Percentiles rank a stretch among this genome's conserved stretches.
phyloP scores from a whole-genome alignment of 2,888 invertebrate species.

The Patella pellucida region DNA sequence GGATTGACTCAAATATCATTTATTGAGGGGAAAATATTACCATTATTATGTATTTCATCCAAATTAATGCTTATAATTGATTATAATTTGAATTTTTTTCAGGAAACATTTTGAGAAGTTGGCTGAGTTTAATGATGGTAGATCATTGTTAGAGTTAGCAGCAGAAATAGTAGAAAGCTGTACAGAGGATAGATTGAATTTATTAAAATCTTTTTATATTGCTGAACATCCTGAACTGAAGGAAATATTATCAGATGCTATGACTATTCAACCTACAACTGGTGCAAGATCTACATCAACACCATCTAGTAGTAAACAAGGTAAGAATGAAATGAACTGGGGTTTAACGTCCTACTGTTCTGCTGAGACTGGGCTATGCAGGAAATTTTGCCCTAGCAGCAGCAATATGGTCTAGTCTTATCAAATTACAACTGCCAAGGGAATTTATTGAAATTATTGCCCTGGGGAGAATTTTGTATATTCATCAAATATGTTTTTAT shows the following conservation, averaged over 20 bases:
- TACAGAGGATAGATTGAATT: conserved; percentile 36
- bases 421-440: too few species aligned
- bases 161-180: conserved; percentile 40
- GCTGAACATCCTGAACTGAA: conserved; percentile 34
- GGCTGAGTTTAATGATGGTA: conserved; percentile 22
- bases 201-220: conserved; percentile 49
- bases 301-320: not conserved
- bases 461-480: too few species aligned
- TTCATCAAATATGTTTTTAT: too few species aligned
- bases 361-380: too few species aligned
- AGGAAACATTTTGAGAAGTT: conserved; percentile 54
- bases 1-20: too few species aligned
- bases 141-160: conserved; percentile 44
- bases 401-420: too few species aligned
- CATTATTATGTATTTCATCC: too few species aligned
- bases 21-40: too few species aligned
- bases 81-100: conserved; percentile 4
- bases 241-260: conserved; percentile 7
- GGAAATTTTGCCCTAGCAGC: too few species aligned
- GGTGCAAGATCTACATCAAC: not conserved
- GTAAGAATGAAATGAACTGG: not conserved
- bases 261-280: not conserved
- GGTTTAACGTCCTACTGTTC: too few species aligned
- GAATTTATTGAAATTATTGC: too few species aligned
- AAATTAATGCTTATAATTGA: too few species aligned